phyloP scores from a whole-genome alignment of 2,888 invertebrate species.

The Trilocha varians region DNA sequence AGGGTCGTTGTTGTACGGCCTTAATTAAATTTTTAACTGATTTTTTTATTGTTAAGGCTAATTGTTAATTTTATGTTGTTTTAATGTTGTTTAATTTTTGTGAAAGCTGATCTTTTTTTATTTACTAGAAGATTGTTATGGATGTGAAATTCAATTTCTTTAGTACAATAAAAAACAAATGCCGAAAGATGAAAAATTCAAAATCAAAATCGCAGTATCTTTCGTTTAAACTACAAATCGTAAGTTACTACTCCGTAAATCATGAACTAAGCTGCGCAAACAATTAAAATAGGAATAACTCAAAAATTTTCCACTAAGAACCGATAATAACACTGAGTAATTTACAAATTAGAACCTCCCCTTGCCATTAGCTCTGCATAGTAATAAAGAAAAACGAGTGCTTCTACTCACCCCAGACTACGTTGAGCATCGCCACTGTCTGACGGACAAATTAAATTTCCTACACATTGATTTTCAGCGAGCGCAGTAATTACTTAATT shows the following conservation, averaged over 20 bases:
- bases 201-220: too few species aligned
- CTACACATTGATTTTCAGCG: conserved; percentile 58
- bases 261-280: too few species aligned
- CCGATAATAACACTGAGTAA: not conserved
- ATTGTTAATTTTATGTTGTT: not conserved
- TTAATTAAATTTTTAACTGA: conserved; percentile 54
- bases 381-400: conserved; percentile 38
- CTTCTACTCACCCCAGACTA: conserved; percentile 28
- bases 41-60: conserved; percentile 21
- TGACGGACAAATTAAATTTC: conserved; percentile 55
- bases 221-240: too few species aligned
- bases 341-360: not conserved
- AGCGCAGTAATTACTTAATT: conserved; percentile 58
- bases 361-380: not conserved
- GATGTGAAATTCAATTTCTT: too few species aligned
- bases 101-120: not conserved
- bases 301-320: not conserved
- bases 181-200: too few species aligned
- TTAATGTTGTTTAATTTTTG: not conserved
- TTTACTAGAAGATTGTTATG: too few species aligned
- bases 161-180: too few species aligned
- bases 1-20: conserved; percentile 52
- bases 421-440: conserved; percentile 40
- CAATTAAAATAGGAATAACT: too few species aligned
- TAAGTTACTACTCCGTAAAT: too few species aligned